Percentiles rank a stretch among this genome's conserved stretches.
These are phyloP conservation scores for Hypselothyrea guttata DNA, from an alignment of 2,888 invertebrate species.

Conservation along the genomic window DNA sequence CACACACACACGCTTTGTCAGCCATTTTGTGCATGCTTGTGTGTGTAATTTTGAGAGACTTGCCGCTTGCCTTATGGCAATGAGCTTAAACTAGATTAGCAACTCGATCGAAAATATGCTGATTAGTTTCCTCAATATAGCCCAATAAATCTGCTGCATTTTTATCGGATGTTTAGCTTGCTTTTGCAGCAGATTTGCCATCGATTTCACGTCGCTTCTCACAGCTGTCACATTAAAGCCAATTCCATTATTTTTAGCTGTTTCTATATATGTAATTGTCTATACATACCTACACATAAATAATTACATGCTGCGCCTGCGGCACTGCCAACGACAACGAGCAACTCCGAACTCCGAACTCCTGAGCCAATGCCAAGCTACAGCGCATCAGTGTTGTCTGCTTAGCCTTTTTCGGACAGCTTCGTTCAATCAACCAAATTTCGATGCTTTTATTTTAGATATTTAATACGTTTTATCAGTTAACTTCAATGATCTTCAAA, in stretches of 20 bases:
- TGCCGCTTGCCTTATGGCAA: conserved; percentile 22
- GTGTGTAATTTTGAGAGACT: conserved; percentile 10
- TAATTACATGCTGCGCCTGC: conserved; percentile 40
- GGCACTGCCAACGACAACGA: conserved; percentile 8
- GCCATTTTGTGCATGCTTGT: conserved; percentile 33
- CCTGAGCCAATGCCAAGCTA: not conserved
- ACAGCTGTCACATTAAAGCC: not conserved
- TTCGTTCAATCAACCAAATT: too few relatives aligned
- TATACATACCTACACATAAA: conserved; percentile 22
- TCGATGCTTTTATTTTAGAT: too few relatives aligned
- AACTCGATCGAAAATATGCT: conserved; percentile 22
- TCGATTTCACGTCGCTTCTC: not conserved
- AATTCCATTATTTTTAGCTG: conserved; percentile 33
- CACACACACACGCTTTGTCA: conserved; percentile 41
- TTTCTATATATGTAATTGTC: conserved; percentile 19
- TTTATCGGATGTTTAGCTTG: not conserved
- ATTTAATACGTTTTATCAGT: too few relatives aligned
- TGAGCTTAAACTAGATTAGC: conserved; percentile 29
- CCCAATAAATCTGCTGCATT: not conserved
- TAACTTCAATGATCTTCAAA: too few relatives aligned
- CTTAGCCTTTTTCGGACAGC: too few relatives aligned
- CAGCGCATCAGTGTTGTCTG: too few relatives aligned
- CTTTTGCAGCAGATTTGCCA: too few relatives aligned
- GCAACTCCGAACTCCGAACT: too few relatives aligned
- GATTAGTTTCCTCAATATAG: conserved; percentile 21